A percentile compares a stretch with the other conserved stretches of the same genome.
Conservation (phyloP, 2,888 invertebrate species). For the Torymus aiolomorphi region DNA sequence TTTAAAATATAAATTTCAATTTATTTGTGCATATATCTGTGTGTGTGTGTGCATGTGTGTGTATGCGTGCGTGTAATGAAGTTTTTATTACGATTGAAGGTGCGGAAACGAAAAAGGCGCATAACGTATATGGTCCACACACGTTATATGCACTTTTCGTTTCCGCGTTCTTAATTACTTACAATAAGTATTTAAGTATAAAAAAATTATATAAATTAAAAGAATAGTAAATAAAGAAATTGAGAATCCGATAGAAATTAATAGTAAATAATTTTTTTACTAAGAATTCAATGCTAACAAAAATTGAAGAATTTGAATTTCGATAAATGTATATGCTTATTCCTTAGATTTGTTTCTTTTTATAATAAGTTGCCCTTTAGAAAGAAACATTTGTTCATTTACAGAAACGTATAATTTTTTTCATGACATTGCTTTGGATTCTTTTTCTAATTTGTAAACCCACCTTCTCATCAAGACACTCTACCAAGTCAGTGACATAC, state of each 20-base stretch:
- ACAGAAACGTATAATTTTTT: slow-evolving; percentile 14
- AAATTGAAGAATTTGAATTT: slow-evolving; percentile 2
- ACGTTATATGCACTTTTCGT: not conserved
- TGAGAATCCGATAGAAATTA: slow-evolving; percentile 1
- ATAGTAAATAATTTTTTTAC: not conserved
- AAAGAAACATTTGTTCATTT: slow-evolving; percentile 18
- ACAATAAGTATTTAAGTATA: slow-evolving; percentile 20
- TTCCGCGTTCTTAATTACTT: slow-evolving; percentile 1
- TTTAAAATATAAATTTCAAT: too few species aligned
- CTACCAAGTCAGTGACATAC: slow-evolving; percentile 96
- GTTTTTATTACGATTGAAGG: too few species aligned
- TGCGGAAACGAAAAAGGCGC: too few species aligned
- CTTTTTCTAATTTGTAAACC: slow-evolving; percentile 69
- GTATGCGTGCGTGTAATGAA: too few species aligned
- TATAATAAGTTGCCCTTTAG: slow-evolving; percentile 41
- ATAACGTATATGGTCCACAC: too few species aligned
- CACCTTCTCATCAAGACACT: slow-evolving; percentile 98
- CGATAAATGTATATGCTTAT: not conserved
- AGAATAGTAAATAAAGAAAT: not conserved
- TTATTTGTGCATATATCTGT: too few species aligned
- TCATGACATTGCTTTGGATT: slow-evolving; percentile 44
- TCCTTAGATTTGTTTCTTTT: slow-evolving; percentile 22
- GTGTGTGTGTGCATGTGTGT: too few species aligned
- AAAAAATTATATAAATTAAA: slow-evolving; percentile 19
- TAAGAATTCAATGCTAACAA: slow-evolving; percentile 22